Base-by-base conservation (phyloP, 1,140 invertebrate species). In the Akabosia matsudoensis region DNA sequence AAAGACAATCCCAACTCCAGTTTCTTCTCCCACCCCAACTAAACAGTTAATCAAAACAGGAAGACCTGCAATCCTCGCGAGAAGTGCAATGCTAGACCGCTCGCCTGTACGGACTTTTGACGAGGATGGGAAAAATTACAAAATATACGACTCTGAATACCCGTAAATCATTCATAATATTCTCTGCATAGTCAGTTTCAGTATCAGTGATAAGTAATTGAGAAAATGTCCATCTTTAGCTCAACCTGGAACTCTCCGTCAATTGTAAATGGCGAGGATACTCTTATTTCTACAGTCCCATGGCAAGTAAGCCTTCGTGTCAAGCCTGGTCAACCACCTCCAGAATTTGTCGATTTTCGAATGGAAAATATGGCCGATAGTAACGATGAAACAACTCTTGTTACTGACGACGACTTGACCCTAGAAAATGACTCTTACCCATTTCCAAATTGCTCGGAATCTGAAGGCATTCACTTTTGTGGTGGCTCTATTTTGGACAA, bases 401-500 rank as follows among this genome's bases (percentile, higher is more conserved):
- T n/a, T 1, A 30, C 61, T 24, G 28, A 28, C 13, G 70, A 72
- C 4, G 70, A 70, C 24, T 3, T 72, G 33, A 30, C 61, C 13
- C 28, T 67, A 30, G 61, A 67, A 31, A 75, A 45, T 22, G 33
- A 67, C 45, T 33, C 54, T 7, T 30, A 64, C 7, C 1, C 30
- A 45, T 10, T 10, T 13, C 24, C 3, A 2, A 31, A 56, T 28
- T 74, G 70, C 22, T 75, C 77, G 13, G 33, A 30, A 31, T 33
- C 7, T 26, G 74, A 75, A 74, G 77, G 76, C 16, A 70, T 13
- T 26, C 78, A 79, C 33, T 79, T 76, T 51, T 86, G 85, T 72
- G 85, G 85, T 1, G 85, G 84, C 14, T 72, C 82, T 0, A 75
- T 86, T n/a, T 83, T 86, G 37, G 74, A 74, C 0, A 37, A 82